phyloP scores from a whole-genome alignment of 2,113 vertebrate species.

The Numenius arquata region DNA sequence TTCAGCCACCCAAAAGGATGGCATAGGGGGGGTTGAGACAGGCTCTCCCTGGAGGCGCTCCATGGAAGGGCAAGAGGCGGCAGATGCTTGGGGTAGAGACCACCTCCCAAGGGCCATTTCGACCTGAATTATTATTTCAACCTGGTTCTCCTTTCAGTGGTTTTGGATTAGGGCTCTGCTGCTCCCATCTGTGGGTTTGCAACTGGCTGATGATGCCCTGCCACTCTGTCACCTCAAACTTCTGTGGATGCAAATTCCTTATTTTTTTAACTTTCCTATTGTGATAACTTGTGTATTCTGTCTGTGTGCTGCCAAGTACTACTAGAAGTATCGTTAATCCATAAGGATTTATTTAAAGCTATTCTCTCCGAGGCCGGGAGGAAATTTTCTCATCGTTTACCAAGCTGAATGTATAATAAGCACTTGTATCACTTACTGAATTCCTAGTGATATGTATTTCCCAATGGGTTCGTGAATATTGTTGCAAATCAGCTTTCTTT shows the following conservation, averaged over 20 bases:
- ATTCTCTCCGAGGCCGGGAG: background rate
- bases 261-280: background rate
- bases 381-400: conserved; percentile 21
- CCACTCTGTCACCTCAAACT: background rate
- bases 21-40: background rate
- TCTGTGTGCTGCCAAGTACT: background rate
- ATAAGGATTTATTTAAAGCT: conserved; percentile 20
- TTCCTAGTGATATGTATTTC: background rate
- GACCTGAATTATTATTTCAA: background rate
- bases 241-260: background rate
- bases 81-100: background rate
- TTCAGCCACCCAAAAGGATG: background rate
- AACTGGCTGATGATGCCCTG: background rate
- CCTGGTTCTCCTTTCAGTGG: background rate
- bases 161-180: background rate
- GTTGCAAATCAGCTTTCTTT: background rate
- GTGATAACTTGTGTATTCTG: background rate
- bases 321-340: background rate
- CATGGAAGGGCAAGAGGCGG: background rate
- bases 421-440: background rate
- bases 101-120: background rate
- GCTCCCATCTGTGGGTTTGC: background rate
- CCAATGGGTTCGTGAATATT: background rate
- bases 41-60: background rate
- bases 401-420: conserved; percentile 6